phyloP scores from a whole-genome alignment of 2,888 invertebrate genomes.

The Drosophila austrosaltans region DNA sequence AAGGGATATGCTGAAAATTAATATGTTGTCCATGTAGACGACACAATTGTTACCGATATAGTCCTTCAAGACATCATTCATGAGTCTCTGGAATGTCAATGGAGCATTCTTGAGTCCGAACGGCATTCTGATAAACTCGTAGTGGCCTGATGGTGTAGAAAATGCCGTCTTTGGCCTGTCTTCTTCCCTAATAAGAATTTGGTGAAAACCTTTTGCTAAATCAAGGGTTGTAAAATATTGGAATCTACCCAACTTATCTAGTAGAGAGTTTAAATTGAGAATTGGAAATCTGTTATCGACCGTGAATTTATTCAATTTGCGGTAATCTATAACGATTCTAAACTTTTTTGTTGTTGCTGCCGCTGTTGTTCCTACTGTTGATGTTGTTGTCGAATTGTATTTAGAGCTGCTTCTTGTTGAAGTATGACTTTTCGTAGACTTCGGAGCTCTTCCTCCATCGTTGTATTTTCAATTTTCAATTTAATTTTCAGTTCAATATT shows the following conservation, averaged over 20 bases:
- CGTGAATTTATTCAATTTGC: conserved; percentile 25
- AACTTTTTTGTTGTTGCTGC: neutral
- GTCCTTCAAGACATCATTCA: neutral
- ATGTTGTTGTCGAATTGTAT: too few relatives aligned
- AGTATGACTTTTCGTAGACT: too few relatives aligned
- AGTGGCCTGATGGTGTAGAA: conserved; percentile 7
- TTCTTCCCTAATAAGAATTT: conserved; percentile 39
- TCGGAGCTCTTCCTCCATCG: too few relatives aligned
- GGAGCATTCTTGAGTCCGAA: neutral
- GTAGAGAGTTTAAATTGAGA: conserved; percentile 46
- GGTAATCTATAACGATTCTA: neutral
- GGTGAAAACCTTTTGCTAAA: conserved; percentile 44
- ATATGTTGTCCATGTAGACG: neutral
- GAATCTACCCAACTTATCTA: conserved; percentile 54
- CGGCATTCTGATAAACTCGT: conserved; percentile 18
- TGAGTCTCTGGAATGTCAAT: conserved; percentile 17
- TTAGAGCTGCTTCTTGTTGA: too few relatives aligned
- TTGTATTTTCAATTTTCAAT: too few relatives aligned
- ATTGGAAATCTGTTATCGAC: conserved; percentile 33
- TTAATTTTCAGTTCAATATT: too few relatives aligned
- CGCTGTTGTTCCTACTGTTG: too few relatives aligned
- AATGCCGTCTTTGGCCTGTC: conserved; percentile 15
- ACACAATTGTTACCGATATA: neutral
- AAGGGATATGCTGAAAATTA: conserved; percentile 10
- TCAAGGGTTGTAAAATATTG: conserved; percentile 46